A percentile compares a stretch with the other conserved stretches of the same genome.
Conservation (phyloP, 1,140 invertebrate species). For the Philaenus spumarius region DNA sequence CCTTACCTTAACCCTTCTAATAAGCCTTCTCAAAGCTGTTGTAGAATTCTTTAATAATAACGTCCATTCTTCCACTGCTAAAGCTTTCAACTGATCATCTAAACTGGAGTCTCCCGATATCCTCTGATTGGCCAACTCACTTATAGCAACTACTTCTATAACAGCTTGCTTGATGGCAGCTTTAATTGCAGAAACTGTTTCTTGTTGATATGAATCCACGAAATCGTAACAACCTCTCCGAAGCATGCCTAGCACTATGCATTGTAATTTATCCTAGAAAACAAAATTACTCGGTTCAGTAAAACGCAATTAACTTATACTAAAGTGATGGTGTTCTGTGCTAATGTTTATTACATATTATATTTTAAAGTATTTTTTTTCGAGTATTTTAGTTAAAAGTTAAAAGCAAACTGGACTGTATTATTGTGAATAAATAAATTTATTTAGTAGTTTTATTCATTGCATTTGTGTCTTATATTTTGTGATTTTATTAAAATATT, state of each 20-base stretch:
- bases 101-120: conserved; percentile 39
- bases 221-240: conserved; percentile 81
- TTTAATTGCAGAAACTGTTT: conserved; percentile 82
- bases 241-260: conserved; percentile 83
- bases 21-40: conserved; percentile 44
- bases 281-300: too few relatives aligned
- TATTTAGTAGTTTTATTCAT: too few relatives aligned
- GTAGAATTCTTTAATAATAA: conserved; percentile 69
- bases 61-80: conserved; percentile 72
- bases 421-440: too few relatives aligned
- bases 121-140: conserved; percentile 42
- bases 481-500: too few relatives aligned
- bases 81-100: conserved; percentile 47
- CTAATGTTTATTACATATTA: conserved; percentile 10
- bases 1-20: conserved; percentile 54
- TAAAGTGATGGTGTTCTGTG: too few relatives aligned
- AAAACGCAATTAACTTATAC: too few relatives aligned
- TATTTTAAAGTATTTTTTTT: background rate
- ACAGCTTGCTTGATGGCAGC: conserved; percentile 83
- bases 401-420: too few relatives aligned
- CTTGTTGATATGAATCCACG: conserved; percentile 81
- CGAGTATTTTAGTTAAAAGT: too few relatives aligned
- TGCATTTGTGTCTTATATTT: too few relatives aligned
- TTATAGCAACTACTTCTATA: conserved; percentile 66
- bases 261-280: conserved; percentile 72